These are phyloP conservation scores for Pteronura brasiliensis DNA, from an alignment of 2,113 vertebrate species.

Conservation along the genomic window DNA sequence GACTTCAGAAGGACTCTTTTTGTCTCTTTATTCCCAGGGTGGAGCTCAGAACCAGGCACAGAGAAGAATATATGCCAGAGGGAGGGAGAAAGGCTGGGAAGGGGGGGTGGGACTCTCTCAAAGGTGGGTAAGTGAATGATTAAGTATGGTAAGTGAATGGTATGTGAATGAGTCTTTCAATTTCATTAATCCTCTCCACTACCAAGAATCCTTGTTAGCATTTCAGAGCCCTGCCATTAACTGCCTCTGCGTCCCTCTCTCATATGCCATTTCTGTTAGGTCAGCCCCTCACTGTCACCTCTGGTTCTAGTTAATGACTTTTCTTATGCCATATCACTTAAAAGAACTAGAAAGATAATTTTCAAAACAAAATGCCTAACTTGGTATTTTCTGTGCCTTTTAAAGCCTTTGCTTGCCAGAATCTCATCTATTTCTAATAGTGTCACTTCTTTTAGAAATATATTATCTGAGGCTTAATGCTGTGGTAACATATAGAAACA, in stretches of 20 bases:
- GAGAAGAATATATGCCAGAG: background rate
- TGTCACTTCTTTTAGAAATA: background rate
- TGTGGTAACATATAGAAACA: background rate
- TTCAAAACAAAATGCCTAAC: background rate
- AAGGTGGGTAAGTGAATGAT: background rate
- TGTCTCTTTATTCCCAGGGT: background rate
- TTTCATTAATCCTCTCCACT: background rate
- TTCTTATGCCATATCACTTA: background rate
- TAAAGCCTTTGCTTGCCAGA: background rate
- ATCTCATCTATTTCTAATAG: background rate
- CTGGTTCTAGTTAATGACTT: background rate
- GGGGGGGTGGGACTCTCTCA: background rate
- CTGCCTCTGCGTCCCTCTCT: background rate
- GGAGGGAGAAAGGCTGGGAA: background rate
- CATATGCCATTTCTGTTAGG: background rate
- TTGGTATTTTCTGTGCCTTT: background rate
- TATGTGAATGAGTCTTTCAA: background rate
- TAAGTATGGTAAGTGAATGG: background rate
- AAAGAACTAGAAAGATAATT: constrained; percentile 25
- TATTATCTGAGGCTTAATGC: background rate
- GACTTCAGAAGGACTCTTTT: background rate
- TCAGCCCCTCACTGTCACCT: background rate
- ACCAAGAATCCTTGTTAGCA: background rate
- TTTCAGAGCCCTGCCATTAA: background rate
- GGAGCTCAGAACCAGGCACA: background rate